Evolutionary conservation across 2,797 vertebrate species (phyloP).

Genomic region (Tangara arthus): DNA sequence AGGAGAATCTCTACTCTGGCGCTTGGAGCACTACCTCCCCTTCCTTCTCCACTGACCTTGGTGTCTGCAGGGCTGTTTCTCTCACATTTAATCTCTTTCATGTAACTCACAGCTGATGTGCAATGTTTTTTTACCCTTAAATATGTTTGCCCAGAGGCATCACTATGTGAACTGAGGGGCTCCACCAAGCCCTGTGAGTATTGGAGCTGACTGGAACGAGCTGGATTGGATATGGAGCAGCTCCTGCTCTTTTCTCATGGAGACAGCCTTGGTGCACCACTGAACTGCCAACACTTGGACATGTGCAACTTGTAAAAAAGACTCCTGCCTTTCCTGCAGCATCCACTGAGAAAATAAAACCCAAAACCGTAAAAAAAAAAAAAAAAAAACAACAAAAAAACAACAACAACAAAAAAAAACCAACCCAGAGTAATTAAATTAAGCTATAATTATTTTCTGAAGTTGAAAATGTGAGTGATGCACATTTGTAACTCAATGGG

Average conservation of each 20-base stretch:
- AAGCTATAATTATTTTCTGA: background rate
- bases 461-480: background rate
- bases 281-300: background rate
- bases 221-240: background rate
- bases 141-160: background rate
- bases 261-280: rapidly evolving
- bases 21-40: background rate
- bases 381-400: background rate
- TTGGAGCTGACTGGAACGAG: background rate
- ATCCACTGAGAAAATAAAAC: background rate
- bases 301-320: rapidly evolving
- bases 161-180: too few relatives aligned
- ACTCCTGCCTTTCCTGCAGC: background rate
- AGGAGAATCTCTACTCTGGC: background rate
- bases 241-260: background rate
- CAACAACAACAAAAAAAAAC: too few relatives aligned
- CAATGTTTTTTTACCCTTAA: background rate
- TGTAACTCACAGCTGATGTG: background rate
- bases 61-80: background rate
- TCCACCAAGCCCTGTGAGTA: background rate
- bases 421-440: background rate
- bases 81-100: background rate
- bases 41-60: background rate
- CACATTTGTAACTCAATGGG: background rate
- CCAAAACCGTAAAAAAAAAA: background rate